A percentile compares a stretch with the other conserved stretches of the same genome.
phyloP scores from a whole-genome alignment of 2,888 invertebrate genomes.

The Elysia crispata region DNA sequence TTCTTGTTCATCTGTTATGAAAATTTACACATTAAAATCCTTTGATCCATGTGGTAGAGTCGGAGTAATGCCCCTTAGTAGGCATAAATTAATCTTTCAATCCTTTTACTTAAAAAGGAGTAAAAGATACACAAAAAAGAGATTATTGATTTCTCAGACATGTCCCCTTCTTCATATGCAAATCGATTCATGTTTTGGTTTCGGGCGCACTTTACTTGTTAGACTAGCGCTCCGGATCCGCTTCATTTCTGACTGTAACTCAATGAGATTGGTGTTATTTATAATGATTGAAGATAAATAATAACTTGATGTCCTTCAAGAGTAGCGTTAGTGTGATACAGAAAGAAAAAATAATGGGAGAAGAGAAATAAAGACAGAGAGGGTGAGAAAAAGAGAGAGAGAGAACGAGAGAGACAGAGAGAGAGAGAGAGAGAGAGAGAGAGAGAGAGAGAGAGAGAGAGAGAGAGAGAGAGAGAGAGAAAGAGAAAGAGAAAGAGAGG shows the following conservation, averaged over 20 bases:
- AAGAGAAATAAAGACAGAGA: not conserved
- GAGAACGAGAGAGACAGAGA: slow-evolving; percentile 26
- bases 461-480: not conserved
- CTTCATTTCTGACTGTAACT: no score
- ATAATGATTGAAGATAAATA: no score
- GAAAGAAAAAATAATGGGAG: not conserved
- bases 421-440: not conserved
- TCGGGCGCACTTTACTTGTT: no score
- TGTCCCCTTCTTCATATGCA: not conserved
- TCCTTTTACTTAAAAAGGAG: no score
- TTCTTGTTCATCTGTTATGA: no score
- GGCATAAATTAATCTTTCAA: no score
- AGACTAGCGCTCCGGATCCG: no score
- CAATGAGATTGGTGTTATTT: no score
- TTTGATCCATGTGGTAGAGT: no score
- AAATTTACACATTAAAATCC: no score
- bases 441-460: slow-evolving; percentile 6
- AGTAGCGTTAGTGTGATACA: not conserved
- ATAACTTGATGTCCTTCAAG: not conserved
- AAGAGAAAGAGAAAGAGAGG: not conserved
- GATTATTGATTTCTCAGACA: not conserved
- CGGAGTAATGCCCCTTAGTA: no score
- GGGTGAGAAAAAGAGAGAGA: slow-evolving; percentile 25
- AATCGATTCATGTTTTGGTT: no score
- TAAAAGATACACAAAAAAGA: not conserved